These are phyloP conservation scores for Mechanitis mazaeus DNA, from an alignment of 2,888 invertebrate genomes.

Conservation along the genomic window DNA sequence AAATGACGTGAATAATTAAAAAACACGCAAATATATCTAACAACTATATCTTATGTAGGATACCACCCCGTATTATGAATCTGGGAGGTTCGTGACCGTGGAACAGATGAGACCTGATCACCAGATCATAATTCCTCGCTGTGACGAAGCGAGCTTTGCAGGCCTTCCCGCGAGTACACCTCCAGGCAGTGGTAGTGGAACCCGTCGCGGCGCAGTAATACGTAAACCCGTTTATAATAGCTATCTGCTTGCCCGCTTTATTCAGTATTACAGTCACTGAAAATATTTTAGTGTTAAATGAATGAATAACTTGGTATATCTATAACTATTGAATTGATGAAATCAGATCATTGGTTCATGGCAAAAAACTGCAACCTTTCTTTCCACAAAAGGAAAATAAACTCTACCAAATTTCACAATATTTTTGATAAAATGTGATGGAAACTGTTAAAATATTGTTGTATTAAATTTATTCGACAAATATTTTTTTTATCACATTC, in stretches of 20 bases:
- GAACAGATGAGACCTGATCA: conserved; percentile 19
- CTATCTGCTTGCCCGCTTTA: conserved; percentile 36
- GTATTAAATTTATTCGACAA: no score
- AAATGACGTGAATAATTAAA: conserved; percentile 1
- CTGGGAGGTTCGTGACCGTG: conserved; percentile 36
- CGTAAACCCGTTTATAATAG: conserved; percentile 38
- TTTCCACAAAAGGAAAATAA: no score
- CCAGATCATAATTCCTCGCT: conserved; percentile 1
- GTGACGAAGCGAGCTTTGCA: conserved; percentile 24
- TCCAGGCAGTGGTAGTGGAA: conserved; percentile 17
- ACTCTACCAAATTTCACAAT: no score
- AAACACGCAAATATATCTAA: neutral
- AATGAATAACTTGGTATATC: no score
- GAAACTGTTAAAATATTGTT: no score
- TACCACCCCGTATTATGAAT: conserved; percentile 25
- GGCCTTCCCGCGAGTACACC: conserved; percentile 22
- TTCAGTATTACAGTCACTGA: conserved; percentile 36
- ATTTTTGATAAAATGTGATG: no score
- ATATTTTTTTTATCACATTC: no score
- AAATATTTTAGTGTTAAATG: conserved; percentile 14
- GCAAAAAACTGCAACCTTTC: no score
- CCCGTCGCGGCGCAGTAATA: conserved; percentile 33
- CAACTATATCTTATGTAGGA: conserved; percentile 17
- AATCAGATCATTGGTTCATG: no score
- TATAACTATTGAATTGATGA: no score